Base-by-base conservation (phyloP, 1,140 invertebrate species). In the Latrodectus geometricus region DNA sequence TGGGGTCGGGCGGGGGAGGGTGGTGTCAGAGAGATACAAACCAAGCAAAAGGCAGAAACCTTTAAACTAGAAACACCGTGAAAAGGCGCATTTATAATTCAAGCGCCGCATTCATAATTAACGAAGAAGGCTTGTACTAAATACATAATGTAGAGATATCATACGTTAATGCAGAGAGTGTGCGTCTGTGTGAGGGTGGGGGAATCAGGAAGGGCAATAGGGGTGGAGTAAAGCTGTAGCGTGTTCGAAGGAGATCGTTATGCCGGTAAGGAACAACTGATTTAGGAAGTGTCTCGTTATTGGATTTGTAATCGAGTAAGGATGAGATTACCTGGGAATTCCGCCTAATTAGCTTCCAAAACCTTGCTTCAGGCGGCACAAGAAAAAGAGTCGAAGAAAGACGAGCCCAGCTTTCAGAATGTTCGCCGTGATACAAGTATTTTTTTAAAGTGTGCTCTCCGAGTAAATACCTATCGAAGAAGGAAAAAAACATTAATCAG, bases 71-170 rank as follows among this genome's bases (percentile, higher is more conserved):
- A 80, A 80, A 87, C 54, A 74, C 76, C 85, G 85, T 79, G 85
- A 87, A 87, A 87, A 87, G 85, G 85, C 77, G 85, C 85, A 87
- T 87, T 79, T 87, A 87, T 87, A 87, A 87, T 87, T 87, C 85
- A 87, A 20, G 85, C 76, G 11, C 9, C 61, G 54, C 85, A 87
- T 87, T 87, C 85, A 87, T 80, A 73, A 87, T 87, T 87, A 87
- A 87, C 76, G 76, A 87, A 80, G 77, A 80, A 87, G 77, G 85
- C 85, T 87, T 87, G 85, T 75, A 87, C 85, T 87, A 87, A 87
- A 80, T 80, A 87, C 77, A 87, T 87, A 87, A 87, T 87, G 85
- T 80, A 87, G 85, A 75, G 76, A 79, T 87, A 87, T 87, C 85
- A 87, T 87, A 56, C 85, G 52, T 80, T 87, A 87, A 87, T 87